phyloP scores from a whole-genome alignment of 2,797 vertebrate species.

The Falco cherrug region DNA sequence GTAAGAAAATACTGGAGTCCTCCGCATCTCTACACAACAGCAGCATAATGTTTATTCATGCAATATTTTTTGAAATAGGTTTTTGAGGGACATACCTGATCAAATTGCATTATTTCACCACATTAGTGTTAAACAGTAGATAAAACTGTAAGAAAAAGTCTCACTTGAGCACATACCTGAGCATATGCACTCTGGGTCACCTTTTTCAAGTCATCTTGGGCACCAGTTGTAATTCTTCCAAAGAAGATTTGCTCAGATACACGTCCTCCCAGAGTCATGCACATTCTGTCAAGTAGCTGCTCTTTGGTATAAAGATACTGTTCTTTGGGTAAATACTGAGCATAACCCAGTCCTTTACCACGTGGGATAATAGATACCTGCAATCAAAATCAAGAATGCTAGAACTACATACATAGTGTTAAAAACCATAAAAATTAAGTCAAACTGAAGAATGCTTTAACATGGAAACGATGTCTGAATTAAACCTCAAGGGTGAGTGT shows the following conservation, averaged over 20 bases:
- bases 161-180: slow-evolving; percentile 75
- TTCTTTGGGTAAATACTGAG: slow-evolving; percentile 95
- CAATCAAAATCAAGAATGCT: not conserved
- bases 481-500: too few species aligned
- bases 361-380: slow-evolving; percentile 98
- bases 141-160: not conserved
- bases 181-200: slow-evolving; percentile 97
- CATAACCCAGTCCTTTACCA: slow-evolving; percentile 93
- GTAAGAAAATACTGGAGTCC: not conserved
- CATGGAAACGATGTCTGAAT: too few species aligned
- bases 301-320: slow-evolving; percentile 95
- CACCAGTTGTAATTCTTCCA: slow-evolving; percentile 91
- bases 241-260: slow-evolving; percentile 97
- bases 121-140: not conserved
- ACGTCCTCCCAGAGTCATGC: slow-evolving; percentile 94
- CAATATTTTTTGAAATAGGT: not conserved
- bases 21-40: not conserved
- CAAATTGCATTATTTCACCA: not conserved
- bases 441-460: not conserved
- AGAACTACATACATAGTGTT: not conserved
- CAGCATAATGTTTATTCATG: not conserved
- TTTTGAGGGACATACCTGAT: not conserved
- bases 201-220: slow-evolving; percentile 94
- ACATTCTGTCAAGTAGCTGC: slow-evolving; percentile 97
- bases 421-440: not conserved